These are phyloP conservation scores for Cabera pusaria DNA, from an alignment of 2,888 invertebrate genomes.

Conservation along the genomic window DNA sequence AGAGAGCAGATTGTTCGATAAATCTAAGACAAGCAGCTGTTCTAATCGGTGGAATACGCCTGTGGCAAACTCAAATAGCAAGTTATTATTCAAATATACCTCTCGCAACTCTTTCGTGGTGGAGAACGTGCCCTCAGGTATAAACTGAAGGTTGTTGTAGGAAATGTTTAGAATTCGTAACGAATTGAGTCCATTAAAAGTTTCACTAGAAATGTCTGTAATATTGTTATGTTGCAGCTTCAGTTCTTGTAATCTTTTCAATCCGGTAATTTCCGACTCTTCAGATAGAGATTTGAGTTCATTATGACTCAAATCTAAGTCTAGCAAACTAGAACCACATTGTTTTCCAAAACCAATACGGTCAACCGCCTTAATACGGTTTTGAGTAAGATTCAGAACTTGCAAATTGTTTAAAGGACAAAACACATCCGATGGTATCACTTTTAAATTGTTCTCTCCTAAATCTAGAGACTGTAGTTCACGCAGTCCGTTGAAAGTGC, in stretches of 20 bases:
- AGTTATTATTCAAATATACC: conserved; percentile 94
- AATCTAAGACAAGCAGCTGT: conserved; percentile 92
- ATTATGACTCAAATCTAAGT: conserved; percentile 92
- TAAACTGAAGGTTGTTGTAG: conserved; percentile 90
- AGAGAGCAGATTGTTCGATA: conserved; percentile 93
- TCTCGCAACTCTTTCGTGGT: conserved; percentile 92
- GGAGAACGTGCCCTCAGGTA: conserved; percentile 93
- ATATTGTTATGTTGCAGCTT: conserved; percentile 93
- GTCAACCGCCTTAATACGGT: conserved; percentile 90
- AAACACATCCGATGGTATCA: conserved; percentile 90
- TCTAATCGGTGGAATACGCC: conserved; percentile 93
- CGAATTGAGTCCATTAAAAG: conserved; percentile 90
- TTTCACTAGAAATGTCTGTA: conserved; percentile 89
- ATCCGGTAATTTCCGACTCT: conserved; percentile 88
- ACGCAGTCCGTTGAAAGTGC: conserved; percentile 89
- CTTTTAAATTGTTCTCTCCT: conserved; percentile 90
- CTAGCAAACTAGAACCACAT: conserved; percentile 88
- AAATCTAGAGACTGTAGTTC: conserved; percentile 91
- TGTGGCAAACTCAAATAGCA: conserved; percentile 91
- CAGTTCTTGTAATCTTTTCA: conserved; percentile 90
- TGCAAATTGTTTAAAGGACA: conserved; percentile 91
- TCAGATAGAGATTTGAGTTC: conserved; percentile 88
- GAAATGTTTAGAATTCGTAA: conserved; percentile 93
- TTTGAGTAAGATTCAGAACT: conserved; percentile 91
- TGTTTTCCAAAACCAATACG: conserved; percentile 87